Base-by-base conservation (phyloP, 2,797 vertebrate species). In the Myotis pilosus region DNA sequence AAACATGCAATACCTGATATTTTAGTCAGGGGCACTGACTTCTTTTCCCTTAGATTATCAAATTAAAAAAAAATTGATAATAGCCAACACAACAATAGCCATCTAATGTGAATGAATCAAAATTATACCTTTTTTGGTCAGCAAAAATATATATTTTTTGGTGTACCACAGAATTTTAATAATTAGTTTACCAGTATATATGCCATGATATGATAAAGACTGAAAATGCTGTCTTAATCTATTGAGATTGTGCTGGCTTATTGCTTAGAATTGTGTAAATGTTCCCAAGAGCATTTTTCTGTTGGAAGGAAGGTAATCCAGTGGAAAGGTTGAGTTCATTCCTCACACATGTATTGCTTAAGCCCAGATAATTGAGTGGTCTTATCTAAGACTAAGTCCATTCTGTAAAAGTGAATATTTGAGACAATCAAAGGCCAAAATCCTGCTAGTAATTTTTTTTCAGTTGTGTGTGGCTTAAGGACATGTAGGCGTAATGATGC, bases 301-400 rank as follows among this genome's bases (percentile, higher is more conserved):
- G 30, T 33, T 69, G 68, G 60, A 86, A 86, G 23, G 23, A 68
- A 79, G 15, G 62, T 44, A 84, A 74, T 51, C 88, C 38, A 72
- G 11, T 20, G 10, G 22, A 69, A 72, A 53, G 23, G 20, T 57
- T 22, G 20, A 23, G 25, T 84, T n/a, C 49, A 62, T 72, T 38
- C 41, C 4, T n/a, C 15, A 9, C 8, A 8, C 2, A 47, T 6
- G 19, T 5, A 22, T 62, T 47, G 79, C 36, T 49, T 49, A 81
- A 64, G 38, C 44, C 28, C 10, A 87, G 25, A 7, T 71, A 57
- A 62, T 38, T 33, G 9, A 33, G 15, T 36, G 2, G 22, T 36
- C 33, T 75, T 83, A 41, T 87, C 62, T 69, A 41, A 75, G 60
- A 41, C 22, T 72, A 41, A 82, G 8, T 66, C 9, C 8, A 33